Evolutionary conservation across 2,888 invertebrate species (phyloP).

Genomic region (Gasteruption jaculator): DNA sequence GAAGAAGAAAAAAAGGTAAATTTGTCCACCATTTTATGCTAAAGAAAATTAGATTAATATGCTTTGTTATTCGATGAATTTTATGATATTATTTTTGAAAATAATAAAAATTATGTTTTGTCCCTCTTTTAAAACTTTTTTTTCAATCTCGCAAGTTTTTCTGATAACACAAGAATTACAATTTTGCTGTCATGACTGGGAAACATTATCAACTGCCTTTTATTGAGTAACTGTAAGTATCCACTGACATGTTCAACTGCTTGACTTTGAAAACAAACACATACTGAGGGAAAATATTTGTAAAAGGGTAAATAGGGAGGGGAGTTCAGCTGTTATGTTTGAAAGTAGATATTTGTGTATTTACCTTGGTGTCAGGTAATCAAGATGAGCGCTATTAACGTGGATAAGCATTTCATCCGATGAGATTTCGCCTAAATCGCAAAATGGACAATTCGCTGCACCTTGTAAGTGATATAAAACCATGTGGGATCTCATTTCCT

Average conservation of each 20-base stretch:
- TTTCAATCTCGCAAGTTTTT: constrained; percentile 2
- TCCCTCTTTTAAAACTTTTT: background rate
- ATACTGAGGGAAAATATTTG: background rate
- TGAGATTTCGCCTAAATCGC: constrained; percentile 69
- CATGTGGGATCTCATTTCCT: constrained; percentile 75
- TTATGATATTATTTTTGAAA: background rate
- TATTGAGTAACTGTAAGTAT: too few relatives aligned
- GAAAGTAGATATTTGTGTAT: background rate
- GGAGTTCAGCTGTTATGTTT: background rate
- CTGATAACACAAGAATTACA: too few relatives aligned
- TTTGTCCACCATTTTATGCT: too few relatives aligned
- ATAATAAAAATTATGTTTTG: background rate
- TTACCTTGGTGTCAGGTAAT: constrained; percentile 67
- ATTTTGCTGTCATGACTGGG: too few relatives aligned
- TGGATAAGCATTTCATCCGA: constrained; percentile 73
- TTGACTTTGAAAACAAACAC: background rate
- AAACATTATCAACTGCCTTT: too few relatives aligned
- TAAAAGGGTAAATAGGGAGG: constrained; percentile 3
- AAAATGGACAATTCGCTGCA: constrained; percentile 76
- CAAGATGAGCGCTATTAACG: constrained; percentile 80
- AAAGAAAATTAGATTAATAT: constrained; percentile 5
- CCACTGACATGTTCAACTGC: too few relatives aligned
- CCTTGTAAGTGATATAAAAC: constrained; percentile 75
- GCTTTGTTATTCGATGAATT: background rate
- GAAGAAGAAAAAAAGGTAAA: too few relatives aligned